Evolutionary conservation across 2,888 invertebrate species (phyloP).

Genomic region (Fissipunctia ypsillon): DNA sequence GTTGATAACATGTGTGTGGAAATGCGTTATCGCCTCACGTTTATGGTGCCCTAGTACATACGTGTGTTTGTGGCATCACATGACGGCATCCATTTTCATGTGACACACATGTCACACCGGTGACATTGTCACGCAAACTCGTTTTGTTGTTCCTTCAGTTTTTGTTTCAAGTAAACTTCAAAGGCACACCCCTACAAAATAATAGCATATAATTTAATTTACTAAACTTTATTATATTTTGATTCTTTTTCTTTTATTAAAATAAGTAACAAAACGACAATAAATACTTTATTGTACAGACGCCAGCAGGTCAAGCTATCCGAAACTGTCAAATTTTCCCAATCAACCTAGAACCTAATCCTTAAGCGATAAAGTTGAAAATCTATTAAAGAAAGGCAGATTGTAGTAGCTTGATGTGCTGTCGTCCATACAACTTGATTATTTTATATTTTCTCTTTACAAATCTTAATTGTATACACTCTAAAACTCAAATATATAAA

Average conservation of each 20-base stretch:
- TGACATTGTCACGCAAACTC: constrained; percentile 57
- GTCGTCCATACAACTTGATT: too few relatives aligned
- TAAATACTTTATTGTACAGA: too few relatives aligned
- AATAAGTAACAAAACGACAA: too few relatives aligned
- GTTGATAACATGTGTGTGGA: constrained; percentile 66
- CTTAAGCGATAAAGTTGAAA: too few relatives aligned
- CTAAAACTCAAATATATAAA: too few relatives aligned
- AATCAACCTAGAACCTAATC: too few relatives aligned
- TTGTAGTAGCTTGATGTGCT: too few relatives aligned
- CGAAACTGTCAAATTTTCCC: too few relatives aligned
- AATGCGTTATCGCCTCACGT: constrained; percentile 56
- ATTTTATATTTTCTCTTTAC: too few relatives aligned
- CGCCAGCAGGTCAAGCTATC: too few relatives aligned
- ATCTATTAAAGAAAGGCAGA: too few relatives aligned
- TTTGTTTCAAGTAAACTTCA: background rate
- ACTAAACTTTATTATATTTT: background rate
- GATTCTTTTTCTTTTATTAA: background rate
- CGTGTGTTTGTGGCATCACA: constrained; percentile 80
- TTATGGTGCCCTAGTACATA: constrained; percentile 79
- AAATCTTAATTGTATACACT: too few relatives aligned
- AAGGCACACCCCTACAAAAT: background rate
- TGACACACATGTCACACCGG: constrained; percentile 67
- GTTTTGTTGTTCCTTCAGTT: constrained; percentile 52
- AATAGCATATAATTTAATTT: background rate
- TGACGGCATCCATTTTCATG: constrained; percentile 79